Conservation (phyloP, 2,113 vertebrate genomes). For the Thermophis baileyi region DNA sequence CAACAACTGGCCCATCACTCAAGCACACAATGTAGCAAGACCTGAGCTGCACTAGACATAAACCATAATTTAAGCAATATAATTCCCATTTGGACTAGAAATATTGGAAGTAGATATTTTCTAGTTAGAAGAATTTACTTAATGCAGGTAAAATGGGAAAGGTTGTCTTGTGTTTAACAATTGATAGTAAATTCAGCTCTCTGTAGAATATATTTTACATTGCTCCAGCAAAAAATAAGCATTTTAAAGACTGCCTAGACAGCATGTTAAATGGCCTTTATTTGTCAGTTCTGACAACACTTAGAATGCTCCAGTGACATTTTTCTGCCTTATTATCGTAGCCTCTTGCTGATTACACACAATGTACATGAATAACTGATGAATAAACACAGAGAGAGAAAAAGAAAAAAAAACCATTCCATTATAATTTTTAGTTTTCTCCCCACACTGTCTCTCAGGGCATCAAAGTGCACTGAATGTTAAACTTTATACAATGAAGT, state of each 20-base stretch:
- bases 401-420: neutral
- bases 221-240: slow-evolving; percentile 34
- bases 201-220: slow-evolving; percentile 21
- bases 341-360: neutral
- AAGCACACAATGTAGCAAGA: neutral
- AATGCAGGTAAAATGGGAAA: neutral
- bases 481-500: neutral
- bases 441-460: neutral
- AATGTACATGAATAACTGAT: neutral
- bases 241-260: neutral
- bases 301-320: slow-evolving; percentile 14
- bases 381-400: slow-evolving; percentile 2
- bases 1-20: neutral
- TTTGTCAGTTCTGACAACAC: slow-evolving; percentile 35
- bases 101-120: neutral
- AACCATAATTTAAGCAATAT: neutral
- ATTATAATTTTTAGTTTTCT: slow-evolving; percentile 1
- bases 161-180: neutral
- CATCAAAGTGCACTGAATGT: neutral
- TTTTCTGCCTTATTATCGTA: slow-evolving; percentile 23
- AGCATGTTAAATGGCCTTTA: slow-evolving; percentile 6
- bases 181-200: neutral
- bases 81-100: neutral
- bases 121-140: slow-evolving; percentile 3
- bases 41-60: neutral